Evolutionary conservation across 1,140 invertebrate genomes (phyloP).

Genomic region (Sarcophaga bullata): DNA sequence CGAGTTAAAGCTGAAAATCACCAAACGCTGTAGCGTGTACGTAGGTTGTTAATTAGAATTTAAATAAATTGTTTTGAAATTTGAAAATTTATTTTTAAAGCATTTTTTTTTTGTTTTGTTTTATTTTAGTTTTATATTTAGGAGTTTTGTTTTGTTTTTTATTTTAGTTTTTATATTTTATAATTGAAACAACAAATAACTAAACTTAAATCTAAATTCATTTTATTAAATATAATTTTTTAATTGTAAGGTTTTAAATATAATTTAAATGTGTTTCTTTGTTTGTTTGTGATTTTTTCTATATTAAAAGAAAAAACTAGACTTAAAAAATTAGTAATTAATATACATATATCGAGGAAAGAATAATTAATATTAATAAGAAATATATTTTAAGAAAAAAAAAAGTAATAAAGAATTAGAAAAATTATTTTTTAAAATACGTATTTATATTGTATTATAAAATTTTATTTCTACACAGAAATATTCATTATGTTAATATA

Average conservation of each 20-base stretch:
- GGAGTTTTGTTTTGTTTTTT: neutral
- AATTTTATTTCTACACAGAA: too few relatives aligned
- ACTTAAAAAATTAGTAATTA: neutral
- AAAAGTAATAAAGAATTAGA: too few relatives aligned
- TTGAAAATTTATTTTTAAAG: constrained; percentile 16
- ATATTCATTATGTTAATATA: too few relatives aligned
- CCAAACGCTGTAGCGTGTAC: too few relatives aligned
- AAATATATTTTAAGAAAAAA: too few relatives aligned
- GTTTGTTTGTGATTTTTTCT: neutral
- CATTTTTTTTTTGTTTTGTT: constrained; percentile 34
- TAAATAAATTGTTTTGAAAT: too few relatives aligned
- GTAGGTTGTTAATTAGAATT: too few relatives aligned
- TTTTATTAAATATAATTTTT: neutral
- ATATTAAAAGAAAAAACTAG: neutral
- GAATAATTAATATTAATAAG: neutral
- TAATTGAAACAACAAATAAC: constrained; percentile 41
- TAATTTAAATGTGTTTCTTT: too few relatives aligned
- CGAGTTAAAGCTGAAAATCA: too few relatives aligned
- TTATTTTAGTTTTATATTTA: neutral
- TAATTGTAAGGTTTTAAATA: neutral
- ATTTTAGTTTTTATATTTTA: neutral
- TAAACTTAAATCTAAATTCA: constrained; percentile 28
- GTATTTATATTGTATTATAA: too few relatives aligned
- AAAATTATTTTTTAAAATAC: too few relatives aligned
- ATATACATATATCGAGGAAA: neutral